Conservation (phyloP, 1,140 invertebrate species). For the Gryllus bimaculatus region DNA sequence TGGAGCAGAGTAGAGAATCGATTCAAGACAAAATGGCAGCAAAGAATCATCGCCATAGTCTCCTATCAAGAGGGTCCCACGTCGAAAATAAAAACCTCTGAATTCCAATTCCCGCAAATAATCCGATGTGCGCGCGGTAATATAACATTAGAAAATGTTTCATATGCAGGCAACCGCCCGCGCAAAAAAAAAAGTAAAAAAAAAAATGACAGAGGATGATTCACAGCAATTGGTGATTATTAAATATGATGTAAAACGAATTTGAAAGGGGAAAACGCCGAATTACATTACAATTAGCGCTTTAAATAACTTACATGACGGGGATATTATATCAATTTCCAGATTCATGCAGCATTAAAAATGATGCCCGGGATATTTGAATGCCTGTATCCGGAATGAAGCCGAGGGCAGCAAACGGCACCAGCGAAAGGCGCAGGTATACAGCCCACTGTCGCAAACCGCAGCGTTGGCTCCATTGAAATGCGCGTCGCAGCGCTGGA, state of each 20-base stretch:
- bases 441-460: too few species aligned
- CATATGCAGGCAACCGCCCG: background rate
- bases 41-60: too few species aligned
- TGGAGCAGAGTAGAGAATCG: too few species aligned
- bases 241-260: background rate
- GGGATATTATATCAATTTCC: background rate
- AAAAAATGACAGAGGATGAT: background rate
- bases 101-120: too few species aligned
- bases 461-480: too few species aligned
- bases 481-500: too few species aligned
- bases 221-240: background rate
- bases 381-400: too few species aligned
- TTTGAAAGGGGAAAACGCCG: background rate
- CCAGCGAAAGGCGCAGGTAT: too few species aligned
- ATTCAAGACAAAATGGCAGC: too few species aligned
- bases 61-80: too few species aligned
- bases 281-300: background rate
- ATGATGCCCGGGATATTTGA: background rate
- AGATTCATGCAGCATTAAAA: background rate
- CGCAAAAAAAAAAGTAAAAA: background rate
- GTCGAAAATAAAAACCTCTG: too few species aligned
- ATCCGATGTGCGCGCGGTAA: background rate
- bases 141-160: background rate
- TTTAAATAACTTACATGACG: background rate
- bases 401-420: too few species aligned